A percentile compares a stretch with the other conserved stretches of the same genome.
These are phyloP conservation scores for Brachionus manjavacas DNA, from an alignment of 1,140 invertebrate species.

Conservation along the genomic window DNA sequence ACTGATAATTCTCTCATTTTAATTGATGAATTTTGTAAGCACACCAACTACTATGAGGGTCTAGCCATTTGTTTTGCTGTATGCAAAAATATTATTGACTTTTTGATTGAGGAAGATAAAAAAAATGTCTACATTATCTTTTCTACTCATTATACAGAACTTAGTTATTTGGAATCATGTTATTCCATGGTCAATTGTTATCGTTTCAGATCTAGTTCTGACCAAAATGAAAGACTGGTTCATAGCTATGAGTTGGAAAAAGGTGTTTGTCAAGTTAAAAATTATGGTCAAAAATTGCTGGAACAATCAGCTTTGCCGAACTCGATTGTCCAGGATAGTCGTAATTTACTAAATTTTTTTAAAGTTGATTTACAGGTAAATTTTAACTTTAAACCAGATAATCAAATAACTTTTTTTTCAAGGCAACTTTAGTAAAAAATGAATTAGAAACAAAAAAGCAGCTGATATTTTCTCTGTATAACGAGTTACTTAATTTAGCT, in stretches of 20 bases:
- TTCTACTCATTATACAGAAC: slow-evolving; percentile 28
- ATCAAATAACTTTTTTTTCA: background rate
- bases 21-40: slow-evolving; percentile 84
- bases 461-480: background rate
- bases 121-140: slow-evolving; percentile 21
- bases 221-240: background rate
- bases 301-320: background rate
- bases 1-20: slow-evolving; percentile 81
- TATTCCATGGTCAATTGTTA: slow-evolving; percentile 20
- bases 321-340: background rate
- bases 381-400: background rate
- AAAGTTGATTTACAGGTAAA: background rate
- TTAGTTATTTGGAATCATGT: background rate
- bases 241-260: background rate
- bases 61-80: slow-evolving; percentile 87
- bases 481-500: background rate
- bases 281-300: slow-evolving; percentile 11
- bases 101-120: background rate
- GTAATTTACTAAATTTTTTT: background rate
- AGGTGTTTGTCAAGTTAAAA: background rate
- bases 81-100: slow-evolving; percentile 68
- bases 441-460: background rate
- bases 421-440: background rate
- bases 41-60: slow-evolving; percentile 89
- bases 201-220: background rate